Evolutionary conservation across 2,888 invertebrate genomes (phyloP).

Genomic region (Ormyrus rosae): DNA sequence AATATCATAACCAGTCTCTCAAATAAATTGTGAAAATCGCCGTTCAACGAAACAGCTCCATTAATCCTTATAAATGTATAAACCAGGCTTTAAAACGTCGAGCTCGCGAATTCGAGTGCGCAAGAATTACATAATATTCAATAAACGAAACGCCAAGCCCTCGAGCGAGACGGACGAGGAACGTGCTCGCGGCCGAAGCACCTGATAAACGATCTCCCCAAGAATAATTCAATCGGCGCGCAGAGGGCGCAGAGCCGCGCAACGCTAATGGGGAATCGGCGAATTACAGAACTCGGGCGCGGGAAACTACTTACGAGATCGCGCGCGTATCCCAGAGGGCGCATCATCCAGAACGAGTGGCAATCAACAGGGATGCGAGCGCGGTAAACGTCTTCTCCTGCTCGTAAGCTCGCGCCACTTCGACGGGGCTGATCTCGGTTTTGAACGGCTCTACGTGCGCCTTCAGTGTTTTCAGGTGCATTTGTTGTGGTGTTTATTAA

Average conservation of each 20-base stretch:
- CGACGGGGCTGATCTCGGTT: too few relatives aligned
- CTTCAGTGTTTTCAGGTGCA: too few relatives aligned
- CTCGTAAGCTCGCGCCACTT: too few relatives aligned
- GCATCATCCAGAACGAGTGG: constrained; percentile 49
- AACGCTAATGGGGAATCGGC: constrained; percentile 29
- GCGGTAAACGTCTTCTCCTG: constrained; percentile 10
- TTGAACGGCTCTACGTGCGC: too few relatives aligned
- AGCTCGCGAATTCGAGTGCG: too few relatives aligned
- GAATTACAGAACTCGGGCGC: constrained; percentile 41
- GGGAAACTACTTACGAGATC: constrained; percentile 7
- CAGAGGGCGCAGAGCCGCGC: background rate
- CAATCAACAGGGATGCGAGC: constrained; percentile 44
- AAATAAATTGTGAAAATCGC: too few relatives aligned
- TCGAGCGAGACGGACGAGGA: background rate
- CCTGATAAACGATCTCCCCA: constrained; percentile 27
- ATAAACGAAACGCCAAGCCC: background rate
- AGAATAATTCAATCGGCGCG: constrained; percentile 49
- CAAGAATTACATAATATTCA: too few relatives aligned
- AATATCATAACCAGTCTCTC: too few relatives aligned
- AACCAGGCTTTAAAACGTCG: too few relatives aligned
- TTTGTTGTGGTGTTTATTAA: too few relatives aligned
- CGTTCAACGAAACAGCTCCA: too few relatives aligned
- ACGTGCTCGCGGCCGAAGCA: background rate
- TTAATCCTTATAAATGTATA: too few relatives aligned
- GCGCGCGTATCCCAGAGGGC: constrained; percentile 40